Conservation (phyloP, 2,888 invertebrate genomes). For the Seira musarum region DNA sequence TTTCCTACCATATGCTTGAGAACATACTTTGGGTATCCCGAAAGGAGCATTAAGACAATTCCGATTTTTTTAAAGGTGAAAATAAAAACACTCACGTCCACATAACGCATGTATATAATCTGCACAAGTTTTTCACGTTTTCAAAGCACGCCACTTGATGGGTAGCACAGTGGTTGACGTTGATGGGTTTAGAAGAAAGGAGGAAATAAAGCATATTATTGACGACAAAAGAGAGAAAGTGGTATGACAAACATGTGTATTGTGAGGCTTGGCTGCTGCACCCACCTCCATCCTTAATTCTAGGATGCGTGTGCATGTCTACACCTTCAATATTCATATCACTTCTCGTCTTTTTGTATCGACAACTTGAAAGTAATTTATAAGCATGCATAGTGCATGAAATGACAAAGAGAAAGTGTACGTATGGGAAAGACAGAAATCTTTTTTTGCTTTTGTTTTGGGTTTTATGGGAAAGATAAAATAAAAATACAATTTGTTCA, state of each 20-base stretch:
- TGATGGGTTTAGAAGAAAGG: neutral
- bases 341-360: too few species aligned
- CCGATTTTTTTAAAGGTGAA: too few species aligned
- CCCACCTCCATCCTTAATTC: neutral
- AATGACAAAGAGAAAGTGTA: slow-evolving; percentile 5
- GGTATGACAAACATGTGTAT: slow-evolving; percentile 10
- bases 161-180: neutral
- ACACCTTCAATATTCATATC: neutral
- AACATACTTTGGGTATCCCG: too few species aligned
- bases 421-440: neutral
- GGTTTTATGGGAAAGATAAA: neutral
- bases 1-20: too few species aligned
- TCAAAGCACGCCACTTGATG: neutral
- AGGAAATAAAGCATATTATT: slow-evolving; percentile 1
- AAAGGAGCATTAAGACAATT: too few species aligned
- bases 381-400: neutral
- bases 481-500: slow-evolving; percentile 7
- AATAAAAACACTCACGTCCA: too few species aligned
- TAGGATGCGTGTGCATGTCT: neutral
- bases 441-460: neutral
- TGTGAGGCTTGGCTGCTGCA: neutral
- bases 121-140: neutral
- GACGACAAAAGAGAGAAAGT: slow-evolving; percentile 1
- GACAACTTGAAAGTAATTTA: neutral
- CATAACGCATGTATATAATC: neutral